A percentile compares a stretch with the other conserved stretches of the same genome.
phyloP scores from a whole-genome alignment of 2,113 vertebrate genomes.

The Macroglossus sobrinus region DNA sequence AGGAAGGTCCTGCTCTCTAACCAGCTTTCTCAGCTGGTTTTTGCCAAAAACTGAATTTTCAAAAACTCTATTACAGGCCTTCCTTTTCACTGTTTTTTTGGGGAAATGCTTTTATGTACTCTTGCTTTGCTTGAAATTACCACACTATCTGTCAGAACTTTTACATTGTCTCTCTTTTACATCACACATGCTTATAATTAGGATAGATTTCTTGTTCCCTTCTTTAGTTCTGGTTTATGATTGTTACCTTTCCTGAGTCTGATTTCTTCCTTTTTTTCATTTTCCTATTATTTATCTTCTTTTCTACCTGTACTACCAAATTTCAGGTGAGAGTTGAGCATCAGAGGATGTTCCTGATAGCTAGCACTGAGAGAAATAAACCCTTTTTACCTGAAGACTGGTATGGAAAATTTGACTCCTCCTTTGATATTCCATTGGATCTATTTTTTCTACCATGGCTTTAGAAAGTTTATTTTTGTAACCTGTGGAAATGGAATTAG shows the following conservation, averaged over 20 bases:
- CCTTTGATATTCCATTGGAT: background rate
- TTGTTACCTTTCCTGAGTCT: background rate
- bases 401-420: background rate
- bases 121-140: background rate
- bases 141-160: background rate
- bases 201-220: background rate
- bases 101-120: background rate
- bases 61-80: background rate
- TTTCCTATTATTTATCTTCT: background rate
- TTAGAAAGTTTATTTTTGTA: conserved; percentile 19
- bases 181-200: background rate
- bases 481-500: background rate
- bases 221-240: background rate
- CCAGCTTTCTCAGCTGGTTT: background rate
- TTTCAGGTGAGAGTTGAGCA: background rate
- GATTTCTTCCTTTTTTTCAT: background rate
- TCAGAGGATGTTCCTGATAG: background rate
- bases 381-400: background rate
- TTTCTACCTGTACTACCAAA: background rate
- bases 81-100: background rate
- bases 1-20: background rate
- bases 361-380: background rate
- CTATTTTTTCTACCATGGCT: background rate
- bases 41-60: background rate
- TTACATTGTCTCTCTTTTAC: background rate